Percentiles rank a stretch among this genome's conserved stretches.
phyloP scores from a whole-genome alignment of 2,113 vertebrate species.

The Plotosus lineatus region DNA sequence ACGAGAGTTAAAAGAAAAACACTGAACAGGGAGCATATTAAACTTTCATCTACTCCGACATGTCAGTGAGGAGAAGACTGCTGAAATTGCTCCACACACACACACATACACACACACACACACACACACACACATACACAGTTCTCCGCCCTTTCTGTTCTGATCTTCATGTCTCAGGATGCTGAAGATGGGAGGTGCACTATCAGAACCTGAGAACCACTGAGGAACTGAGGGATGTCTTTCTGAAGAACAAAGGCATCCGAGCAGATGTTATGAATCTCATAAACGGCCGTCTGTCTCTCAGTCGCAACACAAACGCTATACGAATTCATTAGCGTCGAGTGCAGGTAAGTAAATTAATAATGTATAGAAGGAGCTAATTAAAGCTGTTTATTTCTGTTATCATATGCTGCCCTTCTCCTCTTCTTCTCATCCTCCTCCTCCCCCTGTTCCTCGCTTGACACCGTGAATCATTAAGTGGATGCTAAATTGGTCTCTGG shows the following conservation, averaged over 20 bases:
- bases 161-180: slow-evolving; percentile 63
- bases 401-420: slow-evolving; percentile 84
- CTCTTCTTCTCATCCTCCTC: background rate
- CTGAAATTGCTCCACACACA: slow-evolving; percentile 61
- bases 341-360: slow-evolving; percentile 79
- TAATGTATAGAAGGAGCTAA: slow-evolving; percentile 83
- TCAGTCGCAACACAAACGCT: slow-evolving; percentile 62
- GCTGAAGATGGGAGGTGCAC: slow-evolving; percentile 57
- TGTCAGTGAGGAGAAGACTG: slow-evolving; percentile 63
- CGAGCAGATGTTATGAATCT: slow-evolving; percentile 76
- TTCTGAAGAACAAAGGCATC: slow-evolving; percentile 71
- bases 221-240: slow-evolving; percentile 39
- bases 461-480: slow-evolving; percentile 94
- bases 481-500: slow-evolving; percentile 89
- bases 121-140: slow-evolving; percentile 11
- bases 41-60: slow-evolving; percentile 67
- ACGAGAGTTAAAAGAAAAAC: slow-evolving; percentile 71
- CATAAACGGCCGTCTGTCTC: slow-evolving; percentile 61
- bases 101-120: background rate
- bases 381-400: slow-evolving; percentile 95
- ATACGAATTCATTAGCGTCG: slow-evolving; percentile 72
- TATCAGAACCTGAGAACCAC: slow-evolving; percentile 43
- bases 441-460: slow-evolving; percentile 76
- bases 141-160: slow-evolving; percentile 18
- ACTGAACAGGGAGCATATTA: slow-evolving; percentile 71